Evolutionary conservation across 1,140 invertebrate species (phyloP).

Genomic region (Metopolophium dirhodum): DNA sequence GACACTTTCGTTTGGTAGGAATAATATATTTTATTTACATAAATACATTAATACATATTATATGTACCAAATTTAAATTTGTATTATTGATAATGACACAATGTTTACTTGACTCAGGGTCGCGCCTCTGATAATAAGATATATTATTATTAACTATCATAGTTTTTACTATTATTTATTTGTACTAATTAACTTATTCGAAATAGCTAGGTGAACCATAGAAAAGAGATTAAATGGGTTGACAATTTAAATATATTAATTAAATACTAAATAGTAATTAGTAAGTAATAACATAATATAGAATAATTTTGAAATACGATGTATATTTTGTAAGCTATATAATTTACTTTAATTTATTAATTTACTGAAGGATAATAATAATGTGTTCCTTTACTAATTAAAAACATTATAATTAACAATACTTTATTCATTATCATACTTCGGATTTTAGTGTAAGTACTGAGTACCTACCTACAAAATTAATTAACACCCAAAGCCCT

Average conservation of each 20-base stretch:
- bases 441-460: neutral
- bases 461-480: neutral
- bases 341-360: constrained; percentile 10
- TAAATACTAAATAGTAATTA: neutral
- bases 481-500: neutral
- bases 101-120: too few species aligned
- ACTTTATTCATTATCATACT: neutral
- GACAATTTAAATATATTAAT: neutral
- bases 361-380: neutral
- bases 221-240: too few species aligned
- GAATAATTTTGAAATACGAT: neutral
- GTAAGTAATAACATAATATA: neutral
- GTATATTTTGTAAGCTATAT: neutral
- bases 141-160: too few species aligned
- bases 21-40: too few species aligned
- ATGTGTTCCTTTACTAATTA: neutral
- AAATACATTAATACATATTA: too few species aligned
- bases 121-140: too few species aligned
- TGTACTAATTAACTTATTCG: too few species aligned
- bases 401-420: neutral
- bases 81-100: too few species aligned
- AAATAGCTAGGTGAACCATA: too few species aligned
- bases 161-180: too few species aligned
- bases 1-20: too few species aligned
- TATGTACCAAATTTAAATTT: too few species aligned